Percentiles rank a stretch among this genome's conserved stretches.
Evolutionary conservation across 2,888 invertebrate species (phyloP).

Genomic region (Macrostomum cliftonense): DNA sequence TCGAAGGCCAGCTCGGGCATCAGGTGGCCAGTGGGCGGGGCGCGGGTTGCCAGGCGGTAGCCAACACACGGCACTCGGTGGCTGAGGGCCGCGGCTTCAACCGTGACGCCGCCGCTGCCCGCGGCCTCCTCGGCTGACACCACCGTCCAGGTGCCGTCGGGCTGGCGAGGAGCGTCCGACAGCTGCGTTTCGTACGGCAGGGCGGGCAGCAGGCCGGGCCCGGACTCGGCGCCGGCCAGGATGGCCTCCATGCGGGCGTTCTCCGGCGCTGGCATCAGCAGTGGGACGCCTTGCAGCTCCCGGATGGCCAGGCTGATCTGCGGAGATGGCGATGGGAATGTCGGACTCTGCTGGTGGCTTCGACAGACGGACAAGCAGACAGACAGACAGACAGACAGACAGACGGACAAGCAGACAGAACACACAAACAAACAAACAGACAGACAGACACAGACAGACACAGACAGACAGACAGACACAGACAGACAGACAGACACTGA

Average conservation of each 20-base stretch:
- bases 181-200: conserved; percentile 14
- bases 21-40: neutral
- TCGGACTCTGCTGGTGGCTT: too few species aligned
- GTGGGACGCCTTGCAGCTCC: conserved; percentile 13
- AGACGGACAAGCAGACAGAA: too few species aligned
- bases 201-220: conserved; percentile 12
- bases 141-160: conserved; percentile 15
- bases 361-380: too few species aligned
- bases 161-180: conserved; percentile 14
- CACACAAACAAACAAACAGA: too few species aligned
- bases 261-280: neutral
- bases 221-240: conserved; percentile 14
- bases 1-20: neutral
- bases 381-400: too few species aligned
- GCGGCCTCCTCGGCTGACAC: conserved; percentile 14
- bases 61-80: conserved; percentile 38
- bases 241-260: conserved; percentile 14
- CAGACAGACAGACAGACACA: conserved; percentile 6
- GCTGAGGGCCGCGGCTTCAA: conserved; percentile 30
- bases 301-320: conserved; percentile 15
- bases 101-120: conserved; percentile 18
- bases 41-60: conserved; percentile 18
- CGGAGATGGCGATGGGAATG: conserved; percentile 16
- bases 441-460: conserved; percentile 7
- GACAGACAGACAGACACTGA: neutral